phyloP scores from a whole-genome alignment of 2,113 vertebrate species.

The Grammomys dolichurus region DNA sequence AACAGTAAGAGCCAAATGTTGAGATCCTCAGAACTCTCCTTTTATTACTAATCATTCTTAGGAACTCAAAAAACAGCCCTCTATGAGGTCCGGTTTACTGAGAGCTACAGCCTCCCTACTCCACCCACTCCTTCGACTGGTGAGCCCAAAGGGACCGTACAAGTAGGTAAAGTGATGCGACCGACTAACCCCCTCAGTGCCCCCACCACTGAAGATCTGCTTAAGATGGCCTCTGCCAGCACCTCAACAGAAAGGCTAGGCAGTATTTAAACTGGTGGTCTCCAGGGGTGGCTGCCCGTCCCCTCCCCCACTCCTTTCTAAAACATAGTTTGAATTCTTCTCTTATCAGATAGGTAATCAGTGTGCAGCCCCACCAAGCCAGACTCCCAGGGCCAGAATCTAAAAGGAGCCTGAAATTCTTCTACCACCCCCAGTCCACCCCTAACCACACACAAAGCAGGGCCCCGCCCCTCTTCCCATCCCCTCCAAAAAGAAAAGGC shows the following conservation, averaged over 20 bases:
- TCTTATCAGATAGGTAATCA: slow-evolving; percentile 92
- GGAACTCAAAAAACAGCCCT: slow-evolving; percentile 10
- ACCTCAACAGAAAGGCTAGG: not conserved
- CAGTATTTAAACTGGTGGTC: slow-evolving; percentile 84
- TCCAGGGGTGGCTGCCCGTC: slow-evolving; percentile 75
- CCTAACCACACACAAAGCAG: slow-evolving; percentile 90
- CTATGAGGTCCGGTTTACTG: not conserved
- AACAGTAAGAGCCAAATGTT: not conserved
- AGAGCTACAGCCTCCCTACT: not conserved
- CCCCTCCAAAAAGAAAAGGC: slow-evolving; percentile 79
- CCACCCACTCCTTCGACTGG: not conserved
- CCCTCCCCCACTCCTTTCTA: slow-evolving; percentile 83
- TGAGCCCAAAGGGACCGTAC: not conserved
- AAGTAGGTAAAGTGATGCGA: not conserved
- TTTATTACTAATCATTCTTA: slow-evolving; percentile 27
- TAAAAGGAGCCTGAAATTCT: slow-evolving; percentile 88
- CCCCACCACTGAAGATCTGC: not conserved
- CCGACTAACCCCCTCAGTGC: not conserved
- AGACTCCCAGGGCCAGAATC: slow-evolving; percentile 86
- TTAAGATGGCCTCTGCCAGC: not conserved
- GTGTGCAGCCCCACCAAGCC: slow-evolving; percentile 87
- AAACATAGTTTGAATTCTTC: slow-evolving; percentile 90
- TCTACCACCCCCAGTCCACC: slow-evolving; percentile 79
- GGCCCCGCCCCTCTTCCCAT: slow-evolving; percentile 72
- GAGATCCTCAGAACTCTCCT: not conserved